Evolutionary conservation across 1,140 invertebrate species (phyloP), one percentile per base, ranked within the genome.

Genomic region (Ceratina japonica): DNA sequence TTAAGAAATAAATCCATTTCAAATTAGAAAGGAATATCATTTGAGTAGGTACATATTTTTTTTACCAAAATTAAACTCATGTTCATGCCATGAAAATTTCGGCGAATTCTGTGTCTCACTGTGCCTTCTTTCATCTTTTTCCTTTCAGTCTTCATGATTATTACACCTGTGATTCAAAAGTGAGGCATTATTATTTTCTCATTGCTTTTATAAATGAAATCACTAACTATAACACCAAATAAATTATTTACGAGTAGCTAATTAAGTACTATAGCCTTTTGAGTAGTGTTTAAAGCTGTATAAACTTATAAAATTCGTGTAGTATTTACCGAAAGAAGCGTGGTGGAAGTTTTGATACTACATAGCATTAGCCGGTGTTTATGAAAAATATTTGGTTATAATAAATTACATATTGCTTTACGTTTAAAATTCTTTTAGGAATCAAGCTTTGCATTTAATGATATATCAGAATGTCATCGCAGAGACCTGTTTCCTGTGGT

Each of bases 401-500:
- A 4, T 5, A 16, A 3, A 5, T n/a, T 52, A 37, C 51, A 61
- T 15, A 0, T 20, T 24, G 4, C 7, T 54, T 54, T 37, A 65
- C 37, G 12, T 27, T 31, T 63, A 8, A 22, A 56, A 73, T 49
- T 59, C 12, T 74, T 79, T 61, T 64, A 79, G 71, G n/a, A 65
- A 59, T 37, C 12, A 18, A 59, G 2, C 31, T 20, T 20, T 31
- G 24, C 24, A 5, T 74, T 79, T 74, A 58, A 74, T 51, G 52
- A 3, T 66, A 18, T 59, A 27, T 7, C 49, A 72, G 49, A 74
- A 88, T 88, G 87, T 62, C 80, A 68, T 83, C 61, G 59, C 81
- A 83, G 63, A 86, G 82, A 80, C 70, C 77, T 70, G 86, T 91
- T 18, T 94, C 93, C 5, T 94, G 93, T 83, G 93, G 93, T 13